Percentiles rank a stretch among this genome's conserved stretches.
phyloP scores from a whole-genome alignment of 1,140 invertebrate genomes.

The Scaptomyza graminum region DNA sequence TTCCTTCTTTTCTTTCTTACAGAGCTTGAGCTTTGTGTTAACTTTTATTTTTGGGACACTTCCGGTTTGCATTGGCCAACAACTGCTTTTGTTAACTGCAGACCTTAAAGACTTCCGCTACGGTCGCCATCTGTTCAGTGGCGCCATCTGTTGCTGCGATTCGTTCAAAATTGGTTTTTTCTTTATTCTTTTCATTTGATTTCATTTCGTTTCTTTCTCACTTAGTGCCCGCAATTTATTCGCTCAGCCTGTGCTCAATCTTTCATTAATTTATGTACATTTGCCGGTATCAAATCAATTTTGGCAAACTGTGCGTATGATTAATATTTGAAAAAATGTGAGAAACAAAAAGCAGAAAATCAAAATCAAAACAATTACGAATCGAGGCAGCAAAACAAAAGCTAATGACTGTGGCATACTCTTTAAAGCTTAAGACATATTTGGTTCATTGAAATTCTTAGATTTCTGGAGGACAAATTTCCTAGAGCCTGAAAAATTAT shows the following conservation, averaged over 20 bases:
- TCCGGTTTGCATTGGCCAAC: constrained; percentile 31
- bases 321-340: constrained; percentile 65
- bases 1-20: too few relatives aligned
- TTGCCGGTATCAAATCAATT: constrained; percentile 41
- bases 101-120: constrained; percentile 13
- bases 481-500: background rate
- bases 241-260: constrained; percentile 18
- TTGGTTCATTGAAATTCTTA: too few relatives aligned
- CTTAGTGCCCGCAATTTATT: constrained; percentile 18
- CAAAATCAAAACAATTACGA: constrained; percentile 2
- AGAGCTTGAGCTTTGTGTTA: constrained; percentile 53
- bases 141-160: constrained; percentile 39
- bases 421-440: background rate
- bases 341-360: background rate
- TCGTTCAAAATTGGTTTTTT: constrained; percentile 11
- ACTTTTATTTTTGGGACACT: constrained; percentile 42
- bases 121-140: constrained; percentile 15
- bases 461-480: background rate
- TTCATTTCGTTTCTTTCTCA: constrained; percentile 15
- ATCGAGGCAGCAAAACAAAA: too few relatives aligned
- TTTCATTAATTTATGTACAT: constrained; percentile 45
- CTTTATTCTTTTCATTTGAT: constrained; percentile 5
- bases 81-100: background rate
- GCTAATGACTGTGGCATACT: background rate
- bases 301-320: constrained; percentile 68